Percentiles rank a stretch among this genome's conserved stretches.
These are phyloP conservation scores for Drosophila lutescens DNA, from an alignment of 2,888 invertebrate species.

Conservation along the genomic window DNA sequence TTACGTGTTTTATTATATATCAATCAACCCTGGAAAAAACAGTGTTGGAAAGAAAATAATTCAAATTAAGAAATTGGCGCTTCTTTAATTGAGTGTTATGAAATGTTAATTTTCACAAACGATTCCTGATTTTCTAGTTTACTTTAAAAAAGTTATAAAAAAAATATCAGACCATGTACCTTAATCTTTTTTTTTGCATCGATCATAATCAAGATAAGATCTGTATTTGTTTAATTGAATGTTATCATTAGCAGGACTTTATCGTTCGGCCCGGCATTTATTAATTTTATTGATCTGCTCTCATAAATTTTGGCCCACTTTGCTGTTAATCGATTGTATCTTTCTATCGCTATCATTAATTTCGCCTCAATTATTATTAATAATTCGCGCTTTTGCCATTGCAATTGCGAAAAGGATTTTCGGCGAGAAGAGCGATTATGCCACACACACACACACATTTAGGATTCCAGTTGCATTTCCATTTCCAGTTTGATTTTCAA, in stretches of 20 bases:
- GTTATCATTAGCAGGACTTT: slow-evolving; percentile 6
- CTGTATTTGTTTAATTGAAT: slow-evolving; percentile 6
- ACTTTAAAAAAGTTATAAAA: background rate
- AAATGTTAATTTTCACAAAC: background rate
- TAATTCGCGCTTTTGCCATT: background rate
- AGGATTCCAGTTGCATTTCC: slow-evolving; percentile 16
- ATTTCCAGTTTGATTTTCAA: slow-evolving; percentile 25
- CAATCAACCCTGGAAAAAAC: too few relatives aligned
- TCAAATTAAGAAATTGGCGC: background rate
- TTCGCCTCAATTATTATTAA: slow-evolving; percentile 9
- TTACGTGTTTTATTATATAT: too few relatives aligned
- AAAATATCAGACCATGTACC: too few relatives aligned
- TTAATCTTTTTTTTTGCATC: background rate
- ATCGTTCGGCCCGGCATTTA: background rate
- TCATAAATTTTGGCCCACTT: slow-evolving; percentile 7
- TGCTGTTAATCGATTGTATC: slow-evolving; percentile 6
- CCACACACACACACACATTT: slow-evolving; percentile 5
- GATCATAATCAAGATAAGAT: background rate
- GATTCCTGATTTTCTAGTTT: background rate
- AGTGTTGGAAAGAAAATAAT: background rate
- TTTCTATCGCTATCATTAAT: slow-evolving; percentile 11
- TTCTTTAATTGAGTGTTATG: background rate
- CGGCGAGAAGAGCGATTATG: slow-evolving; percentile 7
- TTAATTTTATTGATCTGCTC: slow-evolving; percentile 1
- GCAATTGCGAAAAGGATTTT: slow-evolving; percentile 9